Evolutionary conservation across 2,888 invertebrate genomes (phyloP).

Genomic region (Stenotaenia linearis): DNA sequence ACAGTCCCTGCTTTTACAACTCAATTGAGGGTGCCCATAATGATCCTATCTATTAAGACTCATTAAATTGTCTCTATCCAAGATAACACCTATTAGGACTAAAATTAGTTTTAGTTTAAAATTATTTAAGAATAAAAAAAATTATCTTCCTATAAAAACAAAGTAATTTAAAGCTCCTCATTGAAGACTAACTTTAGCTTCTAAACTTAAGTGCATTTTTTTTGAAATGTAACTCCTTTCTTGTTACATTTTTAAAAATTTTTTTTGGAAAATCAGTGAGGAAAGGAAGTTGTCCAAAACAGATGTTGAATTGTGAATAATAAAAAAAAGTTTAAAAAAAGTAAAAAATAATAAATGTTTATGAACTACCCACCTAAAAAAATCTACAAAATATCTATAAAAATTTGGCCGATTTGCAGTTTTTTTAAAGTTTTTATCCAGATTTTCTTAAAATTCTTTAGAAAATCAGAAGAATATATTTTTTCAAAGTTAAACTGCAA

Average conservation of each 20-base stretch:
- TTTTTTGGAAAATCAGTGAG: neutral
- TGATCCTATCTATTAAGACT: neutral
- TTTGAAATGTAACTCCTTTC: neutral
- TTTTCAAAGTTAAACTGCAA: too few relatives aligned
- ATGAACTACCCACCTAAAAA: too few relatives aligned
- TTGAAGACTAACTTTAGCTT: neutral
- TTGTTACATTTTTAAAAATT: neutral
- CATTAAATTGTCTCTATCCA: neutral
- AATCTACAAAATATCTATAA: too few relatives aligned
- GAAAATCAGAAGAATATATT: too few relatives aligned
- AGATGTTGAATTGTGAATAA: neutral
- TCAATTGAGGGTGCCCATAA: neutral
- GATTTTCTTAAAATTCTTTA: too few relatives aligned
- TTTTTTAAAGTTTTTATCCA: too few relatives aligned
- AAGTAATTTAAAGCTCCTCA: neutral
- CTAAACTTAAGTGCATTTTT: neutral
- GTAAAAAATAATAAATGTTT: too few relatives aligned
- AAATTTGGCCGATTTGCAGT: too few relatives aligned
- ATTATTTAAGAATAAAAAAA: too few relatives aligned
- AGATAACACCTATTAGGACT: neutral
- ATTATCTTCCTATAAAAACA: neutral
- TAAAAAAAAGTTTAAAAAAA: neutral
- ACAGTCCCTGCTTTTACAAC: neutral
- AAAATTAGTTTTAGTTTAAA: too few relatives aligned
- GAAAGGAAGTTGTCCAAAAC: neutral